phyloP scores from a whole-genome alignment of 2,797 vertebrate species.

The Pangasius sanitwongsei region DNA sequence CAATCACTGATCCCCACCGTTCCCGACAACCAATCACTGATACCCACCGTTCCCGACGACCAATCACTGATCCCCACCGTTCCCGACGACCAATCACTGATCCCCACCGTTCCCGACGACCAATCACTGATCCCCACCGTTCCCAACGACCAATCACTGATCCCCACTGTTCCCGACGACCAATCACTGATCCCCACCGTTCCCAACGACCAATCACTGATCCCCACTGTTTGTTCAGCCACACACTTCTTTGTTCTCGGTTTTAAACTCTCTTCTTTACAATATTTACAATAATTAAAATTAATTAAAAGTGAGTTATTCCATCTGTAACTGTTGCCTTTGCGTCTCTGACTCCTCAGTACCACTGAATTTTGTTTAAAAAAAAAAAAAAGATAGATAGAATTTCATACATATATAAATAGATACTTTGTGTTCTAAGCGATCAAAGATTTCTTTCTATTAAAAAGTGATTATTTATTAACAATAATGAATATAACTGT shows the following conservation, averaged over 20 bases:
- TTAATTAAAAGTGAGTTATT: background rate
- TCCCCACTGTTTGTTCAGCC: background rate
- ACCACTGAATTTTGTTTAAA: background rate
- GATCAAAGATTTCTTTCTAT: background rate
- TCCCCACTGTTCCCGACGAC: too few species aligned
- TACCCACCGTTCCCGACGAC: too few species aligned
- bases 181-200: too few species aligned
- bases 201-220: too few species aligned
- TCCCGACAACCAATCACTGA: too few species aligned
- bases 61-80: background rate
- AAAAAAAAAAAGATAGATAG: too few species aligned
- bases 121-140: too few species aligned
- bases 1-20: too few species aligned
- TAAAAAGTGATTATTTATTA: background rate
- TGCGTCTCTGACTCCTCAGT: background rate
- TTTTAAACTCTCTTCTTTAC: background rate
- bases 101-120: background rate
- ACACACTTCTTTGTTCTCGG: background rate
- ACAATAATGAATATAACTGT: background rate
- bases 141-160: too few species aligned
- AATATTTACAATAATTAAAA: background rate
- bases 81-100: background rate
- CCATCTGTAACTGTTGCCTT: background rate
- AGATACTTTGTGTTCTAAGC: background rate
- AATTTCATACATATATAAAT: background rate